Conservation (phyloP, 2,113 vertebrate genomes). For the human region GRCh38 chr17:56179001-56179500, state of each 20-base stretch:
- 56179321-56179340: not conserved
- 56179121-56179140: not conserved
- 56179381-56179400: not conserved
- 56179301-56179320: not conserved
- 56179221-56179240: not conserved
- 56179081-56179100: not conserved
- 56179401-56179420: too few species aligned
- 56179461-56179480: not conserved
- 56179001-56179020: conserved; percentile 7
- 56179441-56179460: not conserved
- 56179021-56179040: not conserved
- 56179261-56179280: not conserved
- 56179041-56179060: not conserved
- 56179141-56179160: not conserved
- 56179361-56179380: not conserved
- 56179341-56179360: not conserved
- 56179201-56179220: not conserved
- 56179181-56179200: not conserved
- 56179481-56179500: not conserved
- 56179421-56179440: not conserved
- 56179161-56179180: not conserved
- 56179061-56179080: not conserved
- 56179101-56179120: not conserved
- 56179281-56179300: not conserved
- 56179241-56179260: not conserved